Percentiles rank a stretch among this genome's conserved stretches.
These are phyloP conservation scores for Eriosoma lanigerum DNA, from an alignment of 1,140 invertebrate genomes.

Conservation along the genomic window DNA sequence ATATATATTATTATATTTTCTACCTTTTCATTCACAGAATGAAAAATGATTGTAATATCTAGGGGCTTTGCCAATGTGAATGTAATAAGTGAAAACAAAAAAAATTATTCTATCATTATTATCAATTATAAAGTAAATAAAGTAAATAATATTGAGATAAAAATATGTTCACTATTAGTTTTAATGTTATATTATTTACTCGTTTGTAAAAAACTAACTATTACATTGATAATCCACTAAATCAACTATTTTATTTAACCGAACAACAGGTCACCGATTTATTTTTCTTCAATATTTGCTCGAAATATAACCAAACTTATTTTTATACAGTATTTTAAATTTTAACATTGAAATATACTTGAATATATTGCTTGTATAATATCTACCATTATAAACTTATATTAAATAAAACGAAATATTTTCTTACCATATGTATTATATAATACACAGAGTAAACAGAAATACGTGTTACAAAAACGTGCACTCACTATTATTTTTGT, in stretches of 20 bases:
- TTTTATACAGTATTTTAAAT: no score
- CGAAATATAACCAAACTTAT: no score
- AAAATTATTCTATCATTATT: not conserved
- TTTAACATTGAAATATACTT: not conserved
- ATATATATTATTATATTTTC: not conserved
- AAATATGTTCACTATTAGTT: not conserved
- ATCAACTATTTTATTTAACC: not conserved
- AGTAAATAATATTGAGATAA: not conserved
- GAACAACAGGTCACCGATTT: not conserved
- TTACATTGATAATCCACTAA: not conserved
- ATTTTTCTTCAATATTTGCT: not conserved
- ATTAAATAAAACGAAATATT: no score
- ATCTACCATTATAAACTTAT: no score
- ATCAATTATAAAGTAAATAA: not conserved
- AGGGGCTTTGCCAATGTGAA: not conserved
- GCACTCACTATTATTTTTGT: no score
- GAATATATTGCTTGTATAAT: not conserved
- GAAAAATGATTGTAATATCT: not conserved
- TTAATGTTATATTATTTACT: not conserved
- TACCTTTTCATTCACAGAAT: not conserved
- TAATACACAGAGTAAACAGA: no score
- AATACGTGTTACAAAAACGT: no score
- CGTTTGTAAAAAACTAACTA: not conserved
- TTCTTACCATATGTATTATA: no score
- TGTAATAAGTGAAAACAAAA: not conserved